phyloP scores from a whole-genome alignment of 1,140 invertebrate genomes.

The Apocrypta bakeri region DNA sequence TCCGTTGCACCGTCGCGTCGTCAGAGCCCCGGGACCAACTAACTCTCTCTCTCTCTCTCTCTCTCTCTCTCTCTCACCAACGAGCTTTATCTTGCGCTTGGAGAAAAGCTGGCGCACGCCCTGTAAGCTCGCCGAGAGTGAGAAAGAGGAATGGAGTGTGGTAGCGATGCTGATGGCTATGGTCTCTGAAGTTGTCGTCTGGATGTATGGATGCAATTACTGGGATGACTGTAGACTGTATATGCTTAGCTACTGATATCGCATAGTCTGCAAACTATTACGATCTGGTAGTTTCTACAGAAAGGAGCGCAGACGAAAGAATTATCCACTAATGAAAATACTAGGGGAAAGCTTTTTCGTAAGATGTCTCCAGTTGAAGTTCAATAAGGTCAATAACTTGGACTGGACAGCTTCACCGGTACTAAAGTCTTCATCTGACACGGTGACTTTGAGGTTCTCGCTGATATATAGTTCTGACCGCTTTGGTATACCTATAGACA shows the following conservation, averaged over 20 bases:
- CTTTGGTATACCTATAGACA: too few relatives aligned
- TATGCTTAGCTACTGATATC: neutral
- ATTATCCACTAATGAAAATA: too few relatives aligned
- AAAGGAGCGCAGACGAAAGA: too few relatives aligned
- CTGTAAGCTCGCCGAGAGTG: neutral
- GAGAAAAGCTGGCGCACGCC: conserved; percentile 29
- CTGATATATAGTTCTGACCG: too few relatives aligned
- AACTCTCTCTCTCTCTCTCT: neutral
- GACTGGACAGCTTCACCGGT: neutral
- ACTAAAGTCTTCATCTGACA: too few relatives aligned
- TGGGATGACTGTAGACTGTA: neutral
- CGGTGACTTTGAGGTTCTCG: too few relatives aligned
- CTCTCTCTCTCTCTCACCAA: too few relatives aligned
- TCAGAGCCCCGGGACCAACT: conserved; percentile 9
- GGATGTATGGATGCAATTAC: neutral
- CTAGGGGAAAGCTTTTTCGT: too few relatives aligned
- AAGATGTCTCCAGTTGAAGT: neutral
- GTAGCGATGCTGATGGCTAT: neutral
- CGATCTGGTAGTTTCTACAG: too few relatives aligned
- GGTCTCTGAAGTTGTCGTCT: neutral
- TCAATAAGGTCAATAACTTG: neutral
- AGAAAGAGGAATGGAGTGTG: neutral
- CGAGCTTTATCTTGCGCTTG: neutral
- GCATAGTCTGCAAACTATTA: too few relatives aligned
- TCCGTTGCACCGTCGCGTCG: conserved; percentile 44